phyloP scores from a whole-genome alignment of 2,888 invertebrate genomes.

The Gibbula magus region DNA sequence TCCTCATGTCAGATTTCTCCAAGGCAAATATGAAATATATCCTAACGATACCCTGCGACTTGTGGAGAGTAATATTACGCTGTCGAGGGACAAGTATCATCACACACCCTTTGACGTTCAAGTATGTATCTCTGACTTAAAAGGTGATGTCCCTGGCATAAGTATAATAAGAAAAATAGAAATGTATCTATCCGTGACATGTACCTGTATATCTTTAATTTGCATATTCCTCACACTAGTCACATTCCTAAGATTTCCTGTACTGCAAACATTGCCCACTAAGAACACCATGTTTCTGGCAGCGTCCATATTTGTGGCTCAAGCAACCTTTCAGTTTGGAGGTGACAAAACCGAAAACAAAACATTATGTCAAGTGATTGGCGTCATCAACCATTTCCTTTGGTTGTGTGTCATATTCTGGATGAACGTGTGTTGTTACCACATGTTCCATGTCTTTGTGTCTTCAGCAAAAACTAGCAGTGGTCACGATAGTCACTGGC shows the following conservation, averaged over 20 bases:
- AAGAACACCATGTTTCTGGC: constrained; percentile 46
- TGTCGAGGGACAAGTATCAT: neutral
- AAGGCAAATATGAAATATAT: neutral
- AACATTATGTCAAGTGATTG: constrained; percentile 39
- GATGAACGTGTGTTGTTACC: constrained; percentile 48
- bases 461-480: neutral
- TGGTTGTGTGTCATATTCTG: constrained; percentile 47
- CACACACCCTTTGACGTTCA: neutral
- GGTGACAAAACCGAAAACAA: constrained; percentile 1
- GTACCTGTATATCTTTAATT: constrained; percentile 37
- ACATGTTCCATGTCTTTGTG: constrained; percentile 39
- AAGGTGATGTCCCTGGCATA: too few species aligned
- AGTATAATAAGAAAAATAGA: too few species aligned
- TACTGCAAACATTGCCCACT: constrained; percentile 44
- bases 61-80: neutral
- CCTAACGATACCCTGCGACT: neutral
- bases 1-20: too few species aligned
- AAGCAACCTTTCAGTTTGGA: constrained; percentile 41
- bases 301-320: constrained; percentile 39
- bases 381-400: constrained; percentile 45
- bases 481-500: neutral
- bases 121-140: neutral
- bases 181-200: constrained; percentile 29
- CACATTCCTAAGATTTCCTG: constrained; percentile 36
- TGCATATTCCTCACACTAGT: constrained; percentile 45